Conservation (phyloP, 2,113 vertebrate species). For the Carettochelys insculpta region DNA sequence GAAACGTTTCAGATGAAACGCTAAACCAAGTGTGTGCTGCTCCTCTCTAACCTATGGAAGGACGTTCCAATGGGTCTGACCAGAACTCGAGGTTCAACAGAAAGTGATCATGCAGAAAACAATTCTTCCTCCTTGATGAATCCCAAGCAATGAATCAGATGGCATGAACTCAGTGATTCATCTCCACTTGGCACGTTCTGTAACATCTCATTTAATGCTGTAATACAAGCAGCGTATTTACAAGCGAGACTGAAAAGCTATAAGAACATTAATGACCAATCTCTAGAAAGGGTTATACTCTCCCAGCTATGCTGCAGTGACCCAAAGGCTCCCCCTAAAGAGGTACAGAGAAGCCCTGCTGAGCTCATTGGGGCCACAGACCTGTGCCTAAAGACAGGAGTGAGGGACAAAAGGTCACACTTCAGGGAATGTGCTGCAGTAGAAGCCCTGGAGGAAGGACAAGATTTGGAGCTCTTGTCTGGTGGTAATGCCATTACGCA, state of each 20-base stretch:
- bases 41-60: background rate
- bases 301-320: background rate
- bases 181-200: background rate
- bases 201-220: background rate
- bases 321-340: background rate
- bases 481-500: background rate
- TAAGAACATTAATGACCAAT: background rate
- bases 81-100: background rate
- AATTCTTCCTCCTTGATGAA: background rate
- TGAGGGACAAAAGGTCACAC: background rate
- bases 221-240: rapidly evolving
- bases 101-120: background rate
- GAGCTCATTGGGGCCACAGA: background rate
- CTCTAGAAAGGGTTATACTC: background rate
- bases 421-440: background rate
- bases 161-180: background rate
- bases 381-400: background rate
- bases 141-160: rapidly evolving
- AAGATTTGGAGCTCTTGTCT: background rate
- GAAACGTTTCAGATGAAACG: background rate
- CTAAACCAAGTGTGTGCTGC: background rate
- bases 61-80: background rate
- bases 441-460: background rate
- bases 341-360: background rate
- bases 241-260: background rate